Evolutionary conservation across 1,140 invertebrate genomes (phyloP).

Genomic region (Monochamus saltuarius): DNA sequence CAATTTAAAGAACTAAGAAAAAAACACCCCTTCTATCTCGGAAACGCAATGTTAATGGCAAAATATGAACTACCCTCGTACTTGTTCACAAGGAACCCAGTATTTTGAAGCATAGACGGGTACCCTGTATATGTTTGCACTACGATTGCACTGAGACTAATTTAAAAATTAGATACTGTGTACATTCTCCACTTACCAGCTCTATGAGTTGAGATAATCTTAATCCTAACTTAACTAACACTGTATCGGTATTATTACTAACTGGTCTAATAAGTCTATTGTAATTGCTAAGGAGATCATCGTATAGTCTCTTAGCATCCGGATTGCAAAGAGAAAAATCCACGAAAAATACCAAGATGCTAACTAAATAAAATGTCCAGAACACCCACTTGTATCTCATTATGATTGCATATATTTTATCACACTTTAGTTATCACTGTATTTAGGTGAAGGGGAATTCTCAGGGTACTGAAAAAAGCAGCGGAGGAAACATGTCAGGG

Average conservation of each 20-base stretch:
- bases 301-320: conserved; percentile 89
- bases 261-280: conserved; percentile 94
- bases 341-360: conserved; percentile 26
- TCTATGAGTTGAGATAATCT: conserved; percentile 94
- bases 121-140: too few species aligned
- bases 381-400: conserved; percentile 12
- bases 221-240: conserved; percentile 88
- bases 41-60: too few species aligned
- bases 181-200: conserved; percentile 66
- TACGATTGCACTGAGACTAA: neutral
- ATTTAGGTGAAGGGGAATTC: conserved; percentile 11
- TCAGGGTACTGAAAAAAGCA: conserved; percentile 8
- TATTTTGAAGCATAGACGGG: too few species aligned
- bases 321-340: conserved; percentile 61
- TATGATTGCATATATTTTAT: conserved; percentile 7
- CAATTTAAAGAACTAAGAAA: too few species aligned
- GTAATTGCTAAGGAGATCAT: conserved; percentile 94
- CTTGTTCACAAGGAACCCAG: too few species aligned
- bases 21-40: too few species aligned
- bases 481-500: neutral
- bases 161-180: neutral
- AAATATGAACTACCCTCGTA: too few species aligned
- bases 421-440: conserved; percentile 13
- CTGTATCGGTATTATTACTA: conserved; percentile 89
- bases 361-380: conserved; percentile 9